Percentiles rank a stretch among this genome's conserved stretches.
phyloP scores from a whole-genome alignment of 2,888 invertebrate genomes.

The Chelonus formosanus region DNA sequence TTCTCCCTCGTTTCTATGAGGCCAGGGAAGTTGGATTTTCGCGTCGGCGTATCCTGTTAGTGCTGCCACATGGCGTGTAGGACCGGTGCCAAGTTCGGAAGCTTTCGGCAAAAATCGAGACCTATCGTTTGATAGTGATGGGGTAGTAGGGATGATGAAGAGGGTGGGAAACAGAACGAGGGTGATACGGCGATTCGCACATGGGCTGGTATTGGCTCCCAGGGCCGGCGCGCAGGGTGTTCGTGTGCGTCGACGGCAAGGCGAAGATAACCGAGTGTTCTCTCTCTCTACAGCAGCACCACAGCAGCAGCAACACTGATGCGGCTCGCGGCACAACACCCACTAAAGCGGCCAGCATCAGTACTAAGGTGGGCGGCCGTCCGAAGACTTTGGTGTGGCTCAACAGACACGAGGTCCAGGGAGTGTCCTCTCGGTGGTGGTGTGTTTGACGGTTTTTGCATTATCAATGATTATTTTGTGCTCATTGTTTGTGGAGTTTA shows the following conservation, averaged over 20 bases:
- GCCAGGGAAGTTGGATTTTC: constrained; percentile 2
- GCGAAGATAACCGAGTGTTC: constrained; percentile 23
- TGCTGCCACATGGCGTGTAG: constrained; percentile 57
- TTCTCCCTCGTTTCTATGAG: too few relatives aligned
- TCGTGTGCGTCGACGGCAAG: constrained; percentile 49
- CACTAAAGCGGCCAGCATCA: constrained; percentile 60
- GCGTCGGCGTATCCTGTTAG: constrained; percentile 47
- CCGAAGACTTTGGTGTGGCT: constrained; percentile 58
- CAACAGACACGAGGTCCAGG: constrained; percentile 55
- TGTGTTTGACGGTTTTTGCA: constrained; percentile 40
- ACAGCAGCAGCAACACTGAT: constrained; percentile 43
- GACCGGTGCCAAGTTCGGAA: constrained; percentile 50
- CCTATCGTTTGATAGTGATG: constrained; percentile 57
- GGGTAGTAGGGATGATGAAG: constrained; percentile 20
- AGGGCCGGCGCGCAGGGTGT: constrained; percentile 51
- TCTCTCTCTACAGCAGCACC: constrained; percentile 24
- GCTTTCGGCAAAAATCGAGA: constrained; percentile 57
- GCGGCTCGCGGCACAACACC: constrained; percentile 58
- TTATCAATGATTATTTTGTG: constrained; percentile 17
- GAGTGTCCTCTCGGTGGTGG: constrained; percentile 51
- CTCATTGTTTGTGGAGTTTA: constrained; percentile 15
- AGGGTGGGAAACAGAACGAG: constrained; percentile 4
- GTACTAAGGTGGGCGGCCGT: constrained; percentile 61
- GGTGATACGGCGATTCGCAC: constrained; percentile 46
- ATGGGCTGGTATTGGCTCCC: constrained; percentile 65